Evolutionary conservation across 2,797 vertebrate genomes (phyloP).

Genomic region (Diceros bicornis): DNA sequence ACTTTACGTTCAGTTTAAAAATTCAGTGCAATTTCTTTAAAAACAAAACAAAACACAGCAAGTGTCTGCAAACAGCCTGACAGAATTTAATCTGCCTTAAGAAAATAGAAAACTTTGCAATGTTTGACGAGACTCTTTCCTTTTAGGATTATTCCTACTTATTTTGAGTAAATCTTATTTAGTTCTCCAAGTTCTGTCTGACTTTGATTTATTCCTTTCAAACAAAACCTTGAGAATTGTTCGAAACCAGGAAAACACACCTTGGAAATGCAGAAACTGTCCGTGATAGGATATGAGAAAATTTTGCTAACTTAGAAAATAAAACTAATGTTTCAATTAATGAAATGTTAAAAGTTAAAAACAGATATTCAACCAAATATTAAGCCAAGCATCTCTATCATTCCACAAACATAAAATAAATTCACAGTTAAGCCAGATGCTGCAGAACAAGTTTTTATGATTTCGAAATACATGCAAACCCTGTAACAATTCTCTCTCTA

Average conservation of each 20-base stretch:
- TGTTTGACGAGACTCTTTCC: conserved; percentile 21
- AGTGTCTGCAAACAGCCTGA: not conserved
- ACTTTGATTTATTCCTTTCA: not conserved
- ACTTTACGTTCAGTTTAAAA: not conserved
- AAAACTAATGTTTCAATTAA: not conserved
- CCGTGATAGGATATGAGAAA: not conserved
- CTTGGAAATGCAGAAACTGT: conserved; percentile 25
- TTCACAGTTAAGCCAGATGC: not conserved
- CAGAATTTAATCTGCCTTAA: not conserved
- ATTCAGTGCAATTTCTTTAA: not conserved
- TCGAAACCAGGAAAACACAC: not conserved
- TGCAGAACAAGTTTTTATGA: not conserved
- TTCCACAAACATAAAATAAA: conserved; percentile 31
- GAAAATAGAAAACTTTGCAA: not conserved
- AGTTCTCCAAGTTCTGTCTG: not conserved
- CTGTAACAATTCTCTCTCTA: not conserved
- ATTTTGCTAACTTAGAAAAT: not conserved
- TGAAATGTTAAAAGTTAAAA: conserved; percentile 38
- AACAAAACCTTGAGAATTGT: conserved; percentile 44
- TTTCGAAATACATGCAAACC: not conserved
- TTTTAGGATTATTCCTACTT: not conserved
- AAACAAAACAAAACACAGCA: not conserved
- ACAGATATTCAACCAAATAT: not conserved
- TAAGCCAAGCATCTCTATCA: not conserved
- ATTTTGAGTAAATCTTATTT: conserved; percentile 10